A percentile compares a stretch with the other conserved stretches of the same genome.
phyloP scores from a whole-genome alignment of 2,113 vertebrate species.

The Pristiophorus japonicus region DNA sequence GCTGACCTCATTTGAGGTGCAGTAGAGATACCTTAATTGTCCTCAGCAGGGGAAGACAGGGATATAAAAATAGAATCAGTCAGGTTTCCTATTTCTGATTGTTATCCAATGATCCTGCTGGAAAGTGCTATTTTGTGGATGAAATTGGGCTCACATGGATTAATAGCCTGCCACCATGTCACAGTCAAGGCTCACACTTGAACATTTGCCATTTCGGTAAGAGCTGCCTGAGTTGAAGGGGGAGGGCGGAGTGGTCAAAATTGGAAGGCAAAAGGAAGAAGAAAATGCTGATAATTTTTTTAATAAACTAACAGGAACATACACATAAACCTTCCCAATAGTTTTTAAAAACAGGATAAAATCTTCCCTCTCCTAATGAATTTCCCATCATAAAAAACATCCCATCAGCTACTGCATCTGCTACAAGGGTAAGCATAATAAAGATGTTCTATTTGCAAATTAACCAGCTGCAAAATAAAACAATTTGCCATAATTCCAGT shows the following conservation, averaged over 20 bases:
- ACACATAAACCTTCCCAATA: neutral
- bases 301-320: neutral
- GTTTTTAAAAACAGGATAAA: neutral
- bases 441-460: neutral
- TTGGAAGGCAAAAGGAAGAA: neutral
- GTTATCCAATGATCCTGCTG: neutral
- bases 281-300: neutral
- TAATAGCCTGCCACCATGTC: neutral
- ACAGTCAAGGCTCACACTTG: neutral
- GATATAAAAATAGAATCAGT: neutral
- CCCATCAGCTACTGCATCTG: neutral
- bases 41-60: too few relatives aligned
- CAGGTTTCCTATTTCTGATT: neutral
- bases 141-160: neutral
- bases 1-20: too few relatives aligned
- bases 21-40: too few relatives aligned
- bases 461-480: neutral
- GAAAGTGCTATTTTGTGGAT: neutral
- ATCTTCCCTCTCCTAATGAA: neutral
- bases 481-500: neutral
- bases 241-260: neutral
- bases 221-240: too few relatives aligned
- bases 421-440: neutral
- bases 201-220: too few relatives aligned
- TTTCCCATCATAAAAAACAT: neutral